Percentiles rank a stretch among this genome's conserved stretches.
Evolutionary conservation across 2,113 vertebrate genomes (phyloP).

Genomic region (Peromyscus polionotus): DNA sequence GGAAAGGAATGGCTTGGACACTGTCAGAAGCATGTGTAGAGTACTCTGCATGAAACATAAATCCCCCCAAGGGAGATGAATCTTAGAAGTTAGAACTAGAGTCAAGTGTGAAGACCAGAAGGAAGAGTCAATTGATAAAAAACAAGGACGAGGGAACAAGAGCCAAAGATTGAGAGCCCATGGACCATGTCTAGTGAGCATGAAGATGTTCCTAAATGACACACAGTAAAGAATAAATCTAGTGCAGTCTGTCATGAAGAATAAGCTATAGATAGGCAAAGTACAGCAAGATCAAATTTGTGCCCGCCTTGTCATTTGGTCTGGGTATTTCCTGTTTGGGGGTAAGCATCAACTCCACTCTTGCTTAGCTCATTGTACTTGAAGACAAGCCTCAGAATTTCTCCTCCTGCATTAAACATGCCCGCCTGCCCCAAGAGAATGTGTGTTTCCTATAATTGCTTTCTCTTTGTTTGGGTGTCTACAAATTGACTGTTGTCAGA

Average conservation of each 20-base stretch:
- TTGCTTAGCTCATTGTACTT: background rate
- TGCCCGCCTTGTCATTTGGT: background rate
- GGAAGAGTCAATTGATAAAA: background rate
- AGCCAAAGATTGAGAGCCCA: background rate
- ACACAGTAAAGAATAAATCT: background rate
- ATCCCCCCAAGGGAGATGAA: background rate
- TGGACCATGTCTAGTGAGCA: background rate
- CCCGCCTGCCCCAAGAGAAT: rapidly evolving
- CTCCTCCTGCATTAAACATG: background rate
- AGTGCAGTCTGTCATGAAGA: background rate
- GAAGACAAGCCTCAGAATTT: constrained; percentile 20
- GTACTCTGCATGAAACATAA: background rate
- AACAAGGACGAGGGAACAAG: background rate
- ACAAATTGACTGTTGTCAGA: background rate
- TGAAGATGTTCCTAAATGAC: background rate
- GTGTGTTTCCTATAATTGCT: background rate
- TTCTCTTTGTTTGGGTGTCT: background rate
- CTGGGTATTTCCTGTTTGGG: background rate
- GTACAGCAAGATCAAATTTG: background rate
- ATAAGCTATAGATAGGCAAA: background rate
- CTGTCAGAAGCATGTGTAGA: background rate
- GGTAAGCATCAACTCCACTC: background rate
- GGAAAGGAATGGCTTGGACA: background rate
- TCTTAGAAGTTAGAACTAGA: background rate
- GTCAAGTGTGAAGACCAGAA: background rate